These are phyloP conservation scores for Cabera pusaria DNA, from an alignment of 2,888 invertebrate genomes.

Conservation along the genomic window DNA sequence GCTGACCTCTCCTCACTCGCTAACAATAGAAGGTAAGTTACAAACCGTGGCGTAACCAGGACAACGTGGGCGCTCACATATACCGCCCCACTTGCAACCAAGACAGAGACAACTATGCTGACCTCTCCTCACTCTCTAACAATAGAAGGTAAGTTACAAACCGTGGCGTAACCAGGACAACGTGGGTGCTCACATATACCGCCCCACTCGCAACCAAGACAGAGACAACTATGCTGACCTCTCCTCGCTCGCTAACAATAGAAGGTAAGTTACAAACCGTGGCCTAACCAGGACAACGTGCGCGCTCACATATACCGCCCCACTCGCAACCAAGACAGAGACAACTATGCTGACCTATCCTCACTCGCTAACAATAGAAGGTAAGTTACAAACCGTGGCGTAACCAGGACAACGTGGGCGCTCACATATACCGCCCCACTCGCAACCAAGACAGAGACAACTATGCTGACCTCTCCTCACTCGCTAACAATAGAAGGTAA, in stretches of 20 bases:
- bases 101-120: conserved; percentile 96
- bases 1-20: conserved; percentile 95
- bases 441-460: conserved; percentile 94
- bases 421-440: conserved; percentile 95
- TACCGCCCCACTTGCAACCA: conserved; percentile 94
- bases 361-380: conserved; percentile 93
- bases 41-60: too few species aligned
- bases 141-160: conserved; percentile 89
- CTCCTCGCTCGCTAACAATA: conserved; percentile 94
- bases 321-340: conserved; percentile 93
- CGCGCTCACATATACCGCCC: conserved; percentile 96
- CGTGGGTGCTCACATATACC: conserved; percentile 94
- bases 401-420: conserved; percentile 91
- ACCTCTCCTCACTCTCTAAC: conserved; percentile 94
- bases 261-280: conserved; percentile 86
- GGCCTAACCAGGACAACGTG: conserved; percentile 90
- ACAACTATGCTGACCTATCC: conserved; percentile 96
- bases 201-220: conserved; percentile 94
- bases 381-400: too few species aligned
- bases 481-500: conserved; percentile 93
- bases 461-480: conserved; percentile 95
- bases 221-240: conserved; percentile 96
- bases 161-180: too few species aligned
- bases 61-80: conserved; percentile 93
- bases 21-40: conserved; percentile 89